Evolutionary conservation across 2,113 vertebrate genomes (phyloP).

Genomic region (Papio anubis): DNA sequence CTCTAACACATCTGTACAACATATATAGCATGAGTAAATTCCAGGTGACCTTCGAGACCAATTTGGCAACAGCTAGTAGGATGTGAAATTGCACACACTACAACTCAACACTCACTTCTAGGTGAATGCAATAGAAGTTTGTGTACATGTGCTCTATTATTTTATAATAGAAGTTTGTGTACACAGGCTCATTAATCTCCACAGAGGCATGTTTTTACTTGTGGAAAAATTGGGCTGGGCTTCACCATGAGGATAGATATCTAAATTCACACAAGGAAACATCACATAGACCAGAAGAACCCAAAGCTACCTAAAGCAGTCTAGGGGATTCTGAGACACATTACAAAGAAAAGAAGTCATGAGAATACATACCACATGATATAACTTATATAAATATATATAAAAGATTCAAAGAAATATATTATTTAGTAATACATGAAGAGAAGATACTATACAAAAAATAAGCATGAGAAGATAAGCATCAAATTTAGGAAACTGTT

Average conservation of each 20-base stretch:
- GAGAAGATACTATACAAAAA: background rate
- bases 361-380: background rate
- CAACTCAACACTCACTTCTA: background rate
- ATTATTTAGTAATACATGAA: background rate
- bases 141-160: background rate
- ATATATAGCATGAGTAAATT: background rate
- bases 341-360: conserved; percentile 13
- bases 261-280: background rate
- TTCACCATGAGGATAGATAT: background rate
- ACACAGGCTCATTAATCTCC: background rate
- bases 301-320: background rate
- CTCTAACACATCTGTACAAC: background rate
- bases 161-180: background rate
- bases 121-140: background rate
- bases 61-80: background rate
- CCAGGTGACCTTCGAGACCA: background rate
- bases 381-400: background rate
- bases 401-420: background rate
- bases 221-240: background rate
- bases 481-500: background rate
- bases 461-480: background rate
- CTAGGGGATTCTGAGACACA: background rate
- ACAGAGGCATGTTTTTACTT: background rate
- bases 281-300: background rate
- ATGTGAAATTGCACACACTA: background rate